phyloP scores from a whole-genome alignment of 1,140 invertebrate genomes.

The Saccostrea cuccullata region DNA sequence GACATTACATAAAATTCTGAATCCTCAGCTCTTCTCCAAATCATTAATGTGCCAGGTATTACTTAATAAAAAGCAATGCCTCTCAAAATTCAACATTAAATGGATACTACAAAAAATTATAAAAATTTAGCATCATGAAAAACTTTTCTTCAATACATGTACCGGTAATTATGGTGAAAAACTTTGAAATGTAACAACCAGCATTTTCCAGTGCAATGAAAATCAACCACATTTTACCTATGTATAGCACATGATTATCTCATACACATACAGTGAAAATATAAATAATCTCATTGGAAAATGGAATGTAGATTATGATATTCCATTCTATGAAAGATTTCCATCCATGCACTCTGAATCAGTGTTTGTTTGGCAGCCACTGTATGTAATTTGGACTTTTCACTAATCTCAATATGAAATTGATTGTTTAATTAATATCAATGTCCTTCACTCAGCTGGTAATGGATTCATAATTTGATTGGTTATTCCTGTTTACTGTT shows the following conservation, averaged over 20 bases:
- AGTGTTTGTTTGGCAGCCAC: neutral
- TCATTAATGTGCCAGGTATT: too few species aligned
- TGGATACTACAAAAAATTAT: too few species aligned
- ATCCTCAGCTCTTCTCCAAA: too few species aligned
- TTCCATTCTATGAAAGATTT: neutral
- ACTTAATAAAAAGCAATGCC: too few species aligned
- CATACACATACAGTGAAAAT: neutral
- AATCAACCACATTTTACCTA: neutral
- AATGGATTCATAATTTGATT: neutral
- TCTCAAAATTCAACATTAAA: too few species aligned
- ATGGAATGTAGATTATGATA: neutral
- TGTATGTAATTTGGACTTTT: neutral
- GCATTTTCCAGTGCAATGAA: neutral
- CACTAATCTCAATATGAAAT: neutral
- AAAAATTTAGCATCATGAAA: too few species aligned
- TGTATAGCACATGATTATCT: neutral
- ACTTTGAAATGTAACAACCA: too few species aligned
- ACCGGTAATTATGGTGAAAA: too few species aligned
- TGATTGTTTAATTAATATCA: neutral
- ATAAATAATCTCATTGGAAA: slow-evolving; percentile 8
- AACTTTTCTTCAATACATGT: too few species aligned
- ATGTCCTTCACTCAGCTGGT: neutral
- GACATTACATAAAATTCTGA: too few species aligned
- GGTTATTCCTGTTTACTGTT: neutral
- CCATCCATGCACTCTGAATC: neutral